Base-by-base conservation (phyloP, 2,113 vertebrate genomes). In the Syrrhaptes paradoxus region DNA sequence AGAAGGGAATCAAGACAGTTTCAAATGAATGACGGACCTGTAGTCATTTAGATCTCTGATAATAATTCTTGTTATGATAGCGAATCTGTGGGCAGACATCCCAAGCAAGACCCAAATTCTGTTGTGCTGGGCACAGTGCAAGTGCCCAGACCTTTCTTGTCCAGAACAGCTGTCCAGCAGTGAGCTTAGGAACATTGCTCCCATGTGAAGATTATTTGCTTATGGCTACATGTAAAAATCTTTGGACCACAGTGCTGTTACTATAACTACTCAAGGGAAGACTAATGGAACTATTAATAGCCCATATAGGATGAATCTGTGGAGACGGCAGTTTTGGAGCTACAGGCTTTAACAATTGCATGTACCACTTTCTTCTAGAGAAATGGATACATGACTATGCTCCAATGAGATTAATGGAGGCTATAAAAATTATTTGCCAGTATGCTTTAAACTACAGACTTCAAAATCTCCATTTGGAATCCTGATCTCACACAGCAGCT, bases 361-460 rank as follows among this genome's bases (percentile, higher is more conserved):
- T 43, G 54, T 82, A 68, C 57, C 19, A n/a, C 36, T 68, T 85
- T 75, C 57, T 92, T 93, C 67, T 41, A 72, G n/a, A 84, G 51
- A 89, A 80, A 90, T 4, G 21, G 58, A 76, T 51, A 75, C 45
- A 61, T 26, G 66, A 89, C 75, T 78, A 52, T 11, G 34, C 36
- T 91, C 89, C 73, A 85, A 71, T 90, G n/a, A 95, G 55, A 74
- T 94, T 58, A 94, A 90, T 43, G 57, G 48, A 54, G 43, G 41
- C 75, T 71, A 78, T 75, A 90, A 86, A 94, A 93, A 38, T 81
- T 86, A 86, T 52, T 77, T 84, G 79, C 85, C 87, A 73, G 68
- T 86, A 41, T 1, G 19, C 75, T 94, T 96, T 63, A 51, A 86
- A 86, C n/a, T 36, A 38, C 20, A 67, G 79, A 68, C 41, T 88